These are phyloP conservation scores for Carposina sasakii DNA, from an alignment of 1,140 invertebrate genomes.

Conservation along the genomic window DNA sequence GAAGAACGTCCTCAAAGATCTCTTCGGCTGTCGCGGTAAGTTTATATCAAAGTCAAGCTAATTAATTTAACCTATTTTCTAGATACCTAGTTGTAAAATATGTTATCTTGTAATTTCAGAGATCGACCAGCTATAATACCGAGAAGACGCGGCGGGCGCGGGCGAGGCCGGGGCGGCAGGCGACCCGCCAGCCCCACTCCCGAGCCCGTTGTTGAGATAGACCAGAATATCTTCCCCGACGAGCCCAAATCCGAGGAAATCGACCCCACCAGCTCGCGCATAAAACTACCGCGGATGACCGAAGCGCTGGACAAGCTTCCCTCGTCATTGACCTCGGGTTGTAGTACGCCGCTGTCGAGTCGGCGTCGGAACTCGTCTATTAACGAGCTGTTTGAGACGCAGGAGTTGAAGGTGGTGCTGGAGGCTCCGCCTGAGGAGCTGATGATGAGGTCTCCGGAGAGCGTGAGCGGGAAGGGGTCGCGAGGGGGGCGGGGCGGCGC, in stretches of 20 bases:
- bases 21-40: slow-evolving; percentile 59
- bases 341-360: slow-evolving; percentile 51
- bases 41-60: neutral
- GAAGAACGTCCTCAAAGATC: slow-evolving; percentile 66
- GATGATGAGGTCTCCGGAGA: slow-evolving; percentile 36
- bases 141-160: slow-evolving; percentile 57
- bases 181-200: slow-evolving; percentile 20
- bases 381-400: slow-evolving; percentile 19
- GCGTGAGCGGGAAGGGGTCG: slow-evolving; percentile 27
- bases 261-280: slow-evolving; percentile 54
- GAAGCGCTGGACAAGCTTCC: slow-evolving; percentile 61
- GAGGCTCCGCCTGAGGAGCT: slow-evolving; percentile 34
- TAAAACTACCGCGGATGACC: slow-evolving; percentile 62
- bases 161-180: slow-evolving; percentile 41
- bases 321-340: too few relatives aligned
- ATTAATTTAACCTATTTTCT: neutral
- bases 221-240: slow-evolving; percentile 30
- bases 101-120: slow-evolving; percentile 36
- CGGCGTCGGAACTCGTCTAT: slow-evolving; percentile 35
- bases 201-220: slow-evolving; percentile 23
- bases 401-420: slow-evolving; percentile 40
- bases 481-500: slow-evolving; percentile 21
- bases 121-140: slow-evolving; percentile 54
- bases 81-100: neutral
- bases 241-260: slow-evolving; percentile 41